Evolutionary conservation across 2,797 vertebrate genomes (phyloP).

Genomic region (Typhlichthys eigenmanni): DNA sequence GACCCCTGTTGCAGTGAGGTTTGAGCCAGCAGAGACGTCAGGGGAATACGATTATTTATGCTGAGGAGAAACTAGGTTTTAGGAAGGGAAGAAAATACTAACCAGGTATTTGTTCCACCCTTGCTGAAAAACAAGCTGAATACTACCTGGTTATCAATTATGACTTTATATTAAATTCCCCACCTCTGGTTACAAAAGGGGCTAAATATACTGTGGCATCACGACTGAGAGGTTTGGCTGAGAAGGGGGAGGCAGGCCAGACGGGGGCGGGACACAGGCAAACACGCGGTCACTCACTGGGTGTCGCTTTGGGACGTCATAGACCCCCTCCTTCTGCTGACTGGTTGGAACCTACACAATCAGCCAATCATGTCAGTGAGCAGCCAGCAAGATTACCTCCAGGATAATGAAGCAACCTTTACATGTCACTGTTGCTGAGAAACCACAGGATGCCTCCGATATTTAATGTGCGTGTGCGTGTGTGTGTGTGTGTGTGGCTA

Average conservation of each 20-base stretch:
- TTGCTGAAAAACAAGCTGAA: too few species aligned
- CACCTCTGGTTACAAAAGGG: too few species aligned
- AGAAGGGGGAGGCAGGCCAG: conserved; percentile 65
- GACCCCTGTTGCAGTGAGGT: conserved; percentile 5
- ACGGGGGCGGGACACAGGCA: conserved; percentile 36
- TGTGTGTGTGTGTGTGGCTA: conserved; percentile 16
- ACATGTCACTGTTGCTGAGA: conserved; percentile 29
- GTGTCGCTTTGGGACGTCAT: conserved; percentile 99
- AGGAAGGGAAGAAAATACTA: neutral
- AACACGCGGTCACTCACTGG: conserved; percentile 95
- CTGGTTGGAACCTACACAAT: conserved; percentile 94
- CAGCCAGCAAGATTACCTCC: conserved; percentile 57
- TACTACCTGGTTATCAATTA: neutral
- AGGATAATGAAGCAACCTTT: conserved; percentile 36
- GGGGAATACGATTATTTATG: neutral
- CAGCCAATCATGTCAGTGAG: conserved; percentile 70
- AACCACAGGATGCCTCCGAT: conserved; percentile 22
- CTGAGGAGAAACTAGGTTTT: neutral
- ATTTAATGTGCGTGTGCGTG: conserved; percentile 1
- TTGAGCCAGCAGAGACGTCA: neutral
- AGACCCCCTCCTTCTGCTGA: conserved; percentile 99
- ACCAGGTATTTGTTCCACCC: too few species aligned
- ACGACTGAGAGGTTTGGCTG: conserved; percentile 77
- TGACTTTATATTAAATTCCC: too few species aligned
- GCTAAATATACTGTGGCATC: too few species aligned